Conservation (phyloP, 2,113 vertebrate genomes). For the Gambusia holbrooki region DNA sequence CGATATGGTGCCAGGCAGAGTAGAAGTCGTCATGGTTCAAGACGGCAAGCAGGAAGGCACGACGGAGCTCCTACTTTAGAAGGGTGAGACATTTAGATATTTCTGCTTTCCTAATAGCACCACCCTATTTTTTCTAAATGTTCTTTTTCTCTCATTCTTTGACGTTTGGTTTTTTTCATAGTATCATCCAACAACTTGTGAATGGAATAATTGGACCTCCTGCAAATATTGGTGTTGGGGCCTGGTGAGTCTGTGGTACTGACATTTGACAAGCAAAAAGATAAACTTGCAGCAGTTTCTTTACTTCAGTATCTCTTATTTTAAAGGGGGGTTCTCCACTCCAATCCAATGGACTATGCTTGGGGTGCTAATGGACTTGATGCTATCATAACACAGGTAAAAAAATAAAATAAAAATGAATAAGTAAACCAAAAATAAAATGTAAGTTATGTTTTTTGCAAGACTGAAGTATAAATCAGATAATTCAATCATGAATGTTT, state of each 20-base stretch:
- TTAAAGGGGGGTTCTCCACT: slow-evolving; percentile 93
- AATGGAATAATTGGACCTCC: slow-evolving; percentile 95
- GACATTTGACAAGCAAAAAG: slow-evolving; percentile 2
- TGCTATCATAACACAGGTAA: slow-evolving; percentile 95
- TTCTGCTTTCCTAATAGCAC: background rate
- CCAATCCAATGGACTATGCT: slow-evolving; percentile 97
- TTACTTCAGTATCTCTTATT: slow-evolving; percentile 12
- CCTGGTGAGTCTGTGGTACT: slow-evolving; percentile 85
- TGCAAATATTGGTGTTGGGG: slow-evolving; percentile 91
- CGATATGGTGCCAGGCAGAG: slow-evolving; percentile 86
- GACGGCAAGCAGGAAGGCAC: slow-evolving; percentile 79
- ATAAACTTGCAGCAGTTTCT: background rate
- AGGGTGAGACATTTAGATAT: slow-evolving; percentile 80
- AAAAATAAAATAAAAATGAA: no score
- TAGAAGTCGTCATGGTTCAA: background rate
- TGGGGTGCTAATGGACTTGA: slow-evolving; percentile 96
- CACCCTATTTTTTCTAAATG: no score
- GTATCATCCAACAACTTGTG: slow-evolving; percentile 96
- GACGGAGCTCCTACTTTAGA: slow-evolving; percentile 93
- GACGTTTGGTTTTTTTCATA: slow-evolving; percentile 55
- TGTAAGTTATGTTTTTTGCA: background rate
- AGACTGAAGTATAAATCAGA: background rate
- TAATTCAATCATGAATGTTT: background rate
- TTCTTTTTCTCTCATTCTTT: background rate
- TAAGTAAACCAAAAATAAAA: background rate